A percentile compares a stretch with the other conserved stretches of the same genome.
phyloP scores from a whole-genome alignment of 2,888 invertebrate species.

The Plagiodera versicolora region DNA sequence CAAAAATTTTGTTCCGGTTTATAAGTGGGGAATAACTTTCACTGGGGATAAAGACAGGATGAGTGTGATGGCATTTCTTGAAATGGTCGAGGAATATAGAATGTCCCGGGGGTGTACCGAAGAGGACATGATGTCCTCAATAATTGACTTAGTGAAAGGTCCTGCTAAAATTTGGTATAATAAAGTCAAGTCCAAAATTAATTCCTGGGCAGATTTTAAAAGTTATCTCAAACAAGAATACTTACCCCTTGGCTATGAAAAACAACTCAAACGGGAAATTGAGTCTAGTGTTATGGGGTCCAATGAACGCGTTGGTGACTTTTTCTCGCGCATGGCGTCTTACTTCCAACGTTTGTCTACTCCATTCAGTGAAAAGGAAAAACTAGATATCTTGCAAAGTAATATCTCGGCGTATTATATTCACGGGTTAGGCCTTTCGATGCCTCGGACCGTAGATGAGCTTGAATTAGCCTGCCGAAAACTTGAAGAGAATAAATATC shows the following conservation, averaged over 20 bases:
- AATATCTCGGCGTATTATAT: background rate
- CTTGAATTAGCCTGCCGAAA: background rate
- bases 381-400: background rate
- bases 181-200: background rate
- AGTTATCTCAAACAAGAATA: background rate
- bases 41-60: slow-evolving; percentile 1
- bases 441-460: background rate
- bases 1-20: background rate
- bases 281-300: background rate
- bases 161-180: background rate
- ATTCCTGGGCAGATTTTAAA: slow-evolving; percentile 5
- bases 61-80: background rate
- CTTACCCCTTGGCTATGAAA: background rate
- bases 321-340: background rate
- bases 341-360: background rate
- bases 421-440: background rate
- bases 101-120: background rate
- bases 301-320: background rate
- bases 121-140: background rate
- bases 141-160: slow-evolving; percentile 1
- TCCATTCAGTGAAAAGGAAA: background rate
- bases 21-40: slow-evolving; percentile 1
- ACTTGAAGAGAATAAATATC: background rate
- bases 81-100: background rate
- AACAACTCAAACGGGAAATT: slow-evolving; percentile 7